Conservation (phyloP, 2,888 invertebrate genomes). For the Zaprionus obscuricornis region DNA sequence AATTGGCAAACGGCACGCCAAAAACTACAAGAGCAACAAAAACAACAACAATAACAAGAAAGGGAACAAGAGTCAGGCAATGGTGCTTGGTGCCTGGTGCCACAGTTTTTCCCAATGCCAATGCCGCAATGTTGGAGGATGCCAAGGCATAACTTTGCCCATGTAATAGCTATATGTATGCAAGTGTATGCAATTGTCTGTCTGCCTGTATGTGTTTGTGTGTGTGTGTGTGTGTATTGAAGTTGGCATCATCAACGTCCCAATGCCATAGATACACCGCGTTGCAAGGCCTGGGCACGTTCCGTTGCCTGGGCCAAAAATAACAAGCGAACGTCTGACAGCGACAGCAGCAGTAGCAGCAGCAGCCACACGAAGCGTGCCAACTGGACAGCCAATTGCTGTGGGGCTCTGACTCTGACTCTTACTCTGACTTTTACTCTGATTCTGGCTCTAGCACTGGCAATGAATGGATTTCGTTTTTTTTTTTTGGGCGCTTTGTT, state of each 20-base stretch:
- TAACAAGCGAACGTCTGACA: slow-evolving; percentile 44
- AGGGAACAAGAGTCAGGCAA: slow-evolving; percentile 8
- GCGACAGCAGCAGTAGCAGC: slow-evolving; percentile 10
- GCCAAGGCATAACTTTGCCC: slow-evolving; percentile 50
- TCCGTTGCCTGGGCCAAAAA: slow-evolving; percentile 69
- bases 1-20: slow-evolving; percentile 48
- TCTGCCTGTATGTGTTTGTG: slow-evolving; percentile 10
- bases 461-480: slow-evolving; percentile 54
- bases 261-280: slow-evolving; percentile 68
- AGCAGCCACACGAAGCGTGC: slow-evolving; percentile 3
- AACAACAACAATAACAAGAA: slow-evolving; percentile 3
- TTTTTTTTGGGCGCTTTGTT: slow-evolving; percentile 63
- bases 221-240: slow-evolving; percentile 6
- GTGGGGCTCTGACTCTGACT: too few relatives aligned
- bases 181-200: too few relatives aligned
- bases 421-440: too few relatives aligned
- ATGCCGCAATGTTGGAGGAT: slow-evolving; percentile 63
- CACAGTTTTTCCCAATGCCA: slow-evolving; percentile 74
- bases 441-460: slow-evolving; percentile 4
- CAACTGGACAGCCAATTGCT: not conserved
- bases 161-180: too few relatives aligned
- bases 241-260: slow-evolving; percentile 46
- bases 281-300: slow-evolving; percentile 64
- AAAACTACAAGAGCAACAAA: slow-evolving; percentile 44
- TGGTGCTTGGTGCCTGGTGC: slow-evolving; percentile 56